phyloP scores from a whole-genome alignment of 2,113 vertebrate species.

The Actinemys pallida region DNA sequence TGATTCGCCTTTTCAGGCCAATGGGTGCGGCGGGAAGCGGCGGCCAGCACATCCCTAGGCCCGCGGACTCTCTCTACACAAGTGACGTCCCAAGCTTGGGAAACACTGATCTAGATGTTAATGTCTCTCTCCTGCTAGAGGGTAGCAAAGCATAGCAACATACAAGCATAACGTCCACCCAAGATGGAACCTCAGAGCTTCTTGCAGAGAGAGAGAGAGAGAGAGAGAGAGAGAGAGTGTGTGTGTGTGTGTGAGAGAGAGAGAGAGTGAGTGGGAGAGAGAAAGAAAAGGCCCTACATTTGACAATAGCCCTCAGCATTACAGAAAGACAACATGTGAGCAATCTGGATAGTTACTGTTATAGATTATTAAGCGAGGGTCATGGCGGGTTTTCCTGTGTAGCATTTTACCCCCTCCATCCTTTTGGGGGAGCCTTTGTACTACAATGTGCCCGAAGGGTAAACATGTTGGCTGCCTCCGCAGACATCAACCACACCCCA shows the following conservation, averaged over 20 bases:
- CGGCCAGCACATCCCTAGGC: no score
- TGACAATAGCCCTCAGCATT: neutral
- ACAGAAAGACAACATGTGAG: neutral
- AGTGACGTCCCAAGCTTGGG: no score
- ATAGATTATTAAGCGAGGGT: neutral
- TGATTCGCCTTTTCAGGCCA: no score
- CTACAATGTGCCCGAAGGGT: neutral
- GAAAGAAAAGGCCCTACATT: neutral
- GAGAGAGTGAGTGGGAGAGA: accelerated
- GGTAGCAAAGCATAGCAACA: neutral
- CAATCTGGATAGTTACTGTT: neutral
- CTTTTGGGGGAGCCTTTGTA: neutral
- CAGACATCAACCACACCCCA: neutral
- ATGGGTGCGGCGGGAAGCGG: no score
- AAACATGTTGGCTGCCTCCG: no score
- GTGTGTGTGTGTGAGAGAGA: no score
- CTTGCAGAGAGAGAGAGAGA: neutral
- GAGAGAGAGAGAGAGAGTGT: neutral
- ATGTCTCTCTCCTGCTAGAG: neutral
- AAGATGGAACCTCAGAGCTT: neutral
- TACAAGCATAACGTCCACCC: accelerated
- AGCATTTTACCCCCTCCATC: neutral
- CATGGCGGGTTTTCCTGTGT: neutral
- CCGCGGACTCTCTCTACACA: no score
- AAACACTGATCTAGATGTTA: neutral